phyloP scores from a whole-genome alignment of 2,888 invertebrate species.

The Pterobdella sp. region DNA sequence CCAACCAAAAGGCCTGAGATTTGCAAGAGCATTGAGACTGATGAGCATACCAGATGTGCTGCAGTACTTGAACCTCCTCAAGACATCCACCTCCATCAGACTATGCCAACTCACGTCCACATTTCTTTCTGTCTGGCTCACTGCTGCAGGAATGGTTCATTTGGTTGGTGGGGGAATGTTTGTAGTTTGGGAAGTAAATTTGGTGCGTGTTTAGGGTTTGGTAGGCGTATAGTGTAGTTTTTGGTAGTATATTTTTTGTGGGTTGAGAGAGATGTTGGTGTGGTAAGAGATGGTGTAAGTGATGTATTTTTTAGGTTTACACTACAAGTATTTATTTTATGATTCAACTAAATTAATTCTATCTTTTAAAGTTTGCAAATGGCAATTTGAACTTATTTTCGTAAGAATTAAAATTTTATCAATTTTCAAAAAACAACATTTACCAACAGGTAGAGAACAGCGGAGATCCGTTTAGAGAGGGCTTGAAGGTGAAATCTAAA shows the following conservation, averaged over 20 bases:
- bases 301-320: no score
- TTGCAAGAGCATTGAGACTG: constrained; percentile 96
- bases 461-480: constrained; percentile 88
- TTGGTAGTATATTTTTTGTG: no score
- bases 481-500: constrained; percentile 82
- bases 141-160: background rate
- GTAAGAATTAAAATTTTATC: background rate
- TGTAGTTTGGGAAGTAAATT: background rate
- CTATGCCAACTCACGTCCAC: constrained; percentile 52
- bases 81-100: constrained; percentile 99
- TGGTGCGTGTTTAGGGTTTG: no score
- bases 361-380: no score
- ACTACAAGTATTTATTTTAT: background rate
- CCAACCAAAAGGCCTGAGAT: constrained; percentile 53
- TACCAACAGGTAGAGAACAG: constrained; percentile 83
- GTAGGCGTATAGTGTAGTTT: no score
- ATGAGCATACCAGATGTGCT: constrained; percentile 99
- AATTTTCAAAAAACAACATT: no score
- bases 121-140: background rate
- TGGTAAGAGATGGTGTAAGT: background rate
- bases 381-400: background rate
- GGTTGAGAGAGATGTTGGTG: background rate
- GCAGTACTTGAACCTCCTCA: constrained; percentile 99
- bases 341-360: background rate
- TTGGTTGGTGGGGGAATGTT: background rate